A percentile compares a stretch with the other conserved stretches of the same genome.
phyloP scores from a whole-genome alignment of 2,797 vertebrate species.

The Australoheros facetus region DNA sequence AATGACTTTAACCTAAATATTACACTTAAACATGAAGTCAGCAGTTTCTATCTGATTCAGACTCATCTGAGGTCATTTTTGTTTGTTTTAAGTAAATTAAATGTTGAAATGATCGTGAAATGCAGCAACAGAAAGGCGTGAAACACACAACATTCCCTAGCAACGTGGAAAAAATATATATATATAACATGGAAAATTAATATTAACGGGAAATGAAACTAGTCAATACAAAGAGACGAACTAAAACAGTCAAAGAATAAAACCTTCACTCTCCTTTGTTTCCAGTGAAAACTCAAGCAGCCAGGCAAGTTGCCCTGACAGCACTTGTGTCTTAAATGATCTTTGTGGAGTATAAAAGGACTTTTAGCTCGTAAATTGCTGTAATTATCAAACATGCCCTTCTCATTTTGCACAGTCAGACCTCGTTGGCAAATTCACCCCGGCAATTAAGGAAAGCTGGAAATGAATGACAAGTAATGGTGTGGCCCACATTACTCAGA shows the following conservation, averaged over 20 bases:
- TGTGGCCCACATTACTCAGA: conserved; percentile 38
- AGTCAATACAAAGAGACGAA: conserved; percentile 5
- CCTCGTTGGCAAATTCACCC: conserved; percentile 53
- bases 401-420: conserved; percentile 66
- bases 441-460: conserved; percentile 51
- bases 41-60: background rate
- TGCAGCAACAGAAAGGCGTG: background rate
- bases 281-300: conserved; percentile 17
- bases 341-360: conserved; percentile 50
- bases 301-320: conserved; percentile 26
- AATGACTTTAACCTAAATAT: background rate
- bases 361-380: conserved; percentile 60
- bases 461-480: conserved; percentile 60
- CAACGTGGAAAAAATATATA: accelerated
- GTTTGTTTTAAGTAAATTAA: background rate
- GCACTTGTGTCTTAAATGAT: conserved; percentile 47
- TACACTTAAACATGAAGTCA: background rate
- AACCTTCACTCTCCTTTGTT: conserved; percentile 28
- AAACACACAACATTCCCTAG: accelerated
- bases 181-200: background rate
- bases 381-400: conserved; percentile 62
- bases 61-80: background rate
- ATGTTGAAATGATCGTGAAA: background rate
- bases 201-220: background rate
- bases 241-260: conserved; percentile 1